Base-by-base conservation (phyloP, 2,113 vertebrate species). In the Deroptyus accipitrinus region DNA sequence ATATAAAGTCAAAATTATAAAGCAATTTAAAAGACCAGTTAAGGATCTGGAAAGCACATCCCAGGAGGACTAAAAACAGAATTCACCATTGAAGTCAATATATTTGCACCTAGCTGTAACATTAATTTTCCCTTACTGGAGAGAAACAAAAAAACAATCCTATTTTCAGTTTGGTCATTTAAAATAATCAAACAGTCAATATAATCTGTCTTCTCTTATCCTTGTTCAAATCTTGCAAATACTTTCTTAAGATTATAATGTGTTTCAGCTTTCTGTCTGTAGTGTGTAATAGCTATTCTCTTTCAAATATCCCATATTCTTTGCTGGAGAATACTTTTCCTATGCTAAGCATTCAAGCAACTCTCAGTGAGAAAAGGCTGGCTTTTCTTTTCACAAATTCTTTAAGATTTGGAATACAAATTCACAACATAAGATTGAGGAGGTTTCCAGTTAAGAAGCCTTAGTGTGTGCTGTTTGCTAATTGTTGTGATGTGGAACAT, bases 221-320 rank as follows among this genome's bases (percentile, higher is more conserved):
- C 13, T 83, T 15, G 13, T 2, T 52, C 6, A 44, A 10, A 57
- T 52, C 5, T 54, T 57, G 18, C 13, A 77, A 83, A 86, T 39
- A 1, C 1, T 80, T 63, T 69, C 22, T 73, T 87, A 33, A 77
- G 62, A 59, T 17, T 0, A 1, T 52, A 64, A 66, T 1, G 2
- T 7, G 7, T 51, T 93, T 91, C 39, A 69, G 20, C 25, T 55
- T 92, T 66, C 69, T 67, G 13, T 8, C 23, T 1, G 1, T 28
- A 37, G 1, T 6, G 7, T 75, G 17, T 9, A 76, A 52, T 1
- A 77, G 16, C 87, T 84, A 54, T 17, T 31, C 7, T 57, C 13
- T 35, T 55, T 74, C 19, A 74, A 85, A 66, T 7, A 57, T 1
- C 10, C 2, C 11, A 11, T 66, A 37, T 49, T 77, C 23, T 75